phyloP scores from a whole-genome alignment of 1,140 invertebrate genomes.

The Adelges cooleyi region DNA sequence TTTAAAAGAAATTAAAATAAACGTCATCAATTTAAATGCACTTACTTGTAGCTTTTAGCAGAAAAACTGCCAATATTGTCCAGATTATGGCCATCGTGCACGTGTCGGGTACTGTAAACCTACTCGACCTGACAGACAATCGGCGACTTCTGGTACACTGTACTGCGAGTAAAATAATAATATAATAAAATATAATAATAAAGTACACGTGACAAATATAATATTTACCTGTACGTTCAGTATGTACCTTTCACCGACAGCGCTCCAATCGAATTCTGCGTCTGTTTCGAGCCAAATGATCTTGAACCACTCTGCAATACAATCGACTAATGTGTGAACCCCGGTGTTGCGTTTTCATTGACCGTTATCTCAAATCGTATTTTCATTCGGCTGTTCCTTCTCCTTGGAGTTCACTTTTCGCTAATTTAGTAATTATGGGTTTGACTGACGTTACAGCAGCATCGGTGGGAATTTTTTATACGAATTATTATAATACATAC shows the following conservation, averaged over 20 bases:
- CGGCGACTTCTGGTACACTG: slow-evolving; percentile 8
- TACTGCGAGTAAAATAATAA: slow-evolving; percentile 1
- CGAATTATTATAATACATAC: too few relatives aligned
- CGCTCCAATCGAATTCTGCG: slow-evolving; percentile 15
- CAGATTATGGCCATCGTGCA: slow-evolving; percentile 3
- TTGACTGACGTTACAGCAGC: too few relatives aligned
- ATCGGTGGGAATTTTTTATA: too few relatives aligned
- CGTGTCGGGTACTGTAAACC: too few relatives aligned
- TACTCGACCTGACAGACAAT: slow-evolving; percentile 6
- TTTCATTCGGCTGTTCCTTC: too few relatives aligned
- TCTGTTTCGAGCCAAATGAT: not conserved
- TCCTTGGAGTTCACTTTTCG: too few relatives aligned
- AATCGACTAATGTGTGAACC: too few relatives aligned
- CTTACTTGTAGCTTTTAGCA: slow-evolving; percentile 12
- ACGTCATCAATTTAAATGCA: too few relatives aligned
- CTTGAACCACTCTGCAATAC: slow-evolving; percentile 6
- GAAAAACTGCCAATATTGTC: slow-evolving; percentile 9
- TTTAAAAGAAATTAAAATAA: too few relatives aligned
- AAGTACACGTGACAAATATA: slow-evolving; percentile 10
- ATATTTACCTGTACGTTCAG: not conserved
- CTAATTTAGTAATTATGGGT: too few relatives aligned
- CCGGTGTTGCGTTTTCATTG: too few relatives aligned
- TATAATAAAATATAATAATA: slow-evolving; percentile 3
- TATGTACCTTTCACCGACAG: slow-evolving; percentile 10
- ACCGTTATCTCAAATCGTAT: too few relatives aligned